phyloP scores from a whole-genome alignment of 1,140 invertebrate species.

The Phocides pigmalion region DNA sequence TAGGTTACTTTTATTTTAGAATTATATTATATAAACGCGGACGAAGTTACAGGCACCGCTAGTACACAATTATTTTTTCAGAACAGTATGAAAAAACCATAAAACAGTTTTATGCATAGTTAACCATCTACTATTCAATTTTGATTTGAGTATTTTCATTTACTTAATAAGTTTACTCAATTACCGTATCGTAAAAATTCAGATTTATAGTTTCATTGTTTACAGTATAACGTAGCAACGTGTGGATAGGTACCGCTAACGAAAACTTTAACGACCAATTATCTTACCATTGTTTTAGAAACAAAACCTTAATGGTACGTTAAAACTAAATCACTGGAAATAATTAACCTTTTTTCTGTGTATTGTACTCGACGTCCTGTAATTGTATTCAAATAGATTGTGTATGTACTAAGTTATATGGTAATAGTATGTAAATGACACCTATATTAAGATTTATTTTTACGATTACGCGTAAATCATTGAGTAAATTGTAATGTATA shows the following conservation, averaged over 20 bases:
- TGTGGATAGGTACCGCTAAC: constrained; percentile 14
- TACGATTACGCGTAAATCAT: too few relatives aligned
- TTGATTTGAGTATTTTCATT: neutral
- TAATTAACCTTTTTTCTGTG: neutral
- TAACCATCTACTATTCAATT: too few relatives aligned
- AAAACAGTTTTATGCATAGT: too few relatives aligned
- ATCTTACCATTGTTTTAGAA: constrained; percentile 28
- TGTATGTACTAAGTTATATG: neutral
- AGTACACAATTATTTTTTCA: too few relatives aligned
- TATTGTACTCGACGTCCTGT: neutral
- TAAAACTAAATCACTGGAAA: neutral
- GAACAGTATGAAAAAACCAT: too few relatives aligned
- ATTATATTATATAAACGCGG: too few relatives aligned
- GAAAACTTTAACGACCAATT: constrained; percentile 26
- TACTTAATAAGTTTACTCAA: constrained; percentile 15
- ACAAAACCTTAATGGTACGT: constrained; percentile 9
- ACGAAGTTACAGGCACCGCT: too few relatives aligned
- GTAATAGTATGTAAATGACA: too few relatives aligned
- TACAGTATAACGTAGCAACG: constrained; percentile 8
- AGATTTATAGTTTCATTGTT: constrained; percentile 30
- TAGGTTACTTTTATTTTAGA: too few relatives aligned
- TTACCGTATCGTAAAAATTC: constrained; percentile 24
- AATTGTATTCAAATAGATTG: neutral
- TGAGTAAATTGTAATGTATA: too few relatives aligned
- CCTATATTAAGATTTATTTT: too few relatives aligned